Percentiles rank a stretch among this genome's conserved stretches.
phyloP scores from a whole-genome alignment of 2,113 vertebrate species.

The Psilopogon haemacephalus region DNA sequence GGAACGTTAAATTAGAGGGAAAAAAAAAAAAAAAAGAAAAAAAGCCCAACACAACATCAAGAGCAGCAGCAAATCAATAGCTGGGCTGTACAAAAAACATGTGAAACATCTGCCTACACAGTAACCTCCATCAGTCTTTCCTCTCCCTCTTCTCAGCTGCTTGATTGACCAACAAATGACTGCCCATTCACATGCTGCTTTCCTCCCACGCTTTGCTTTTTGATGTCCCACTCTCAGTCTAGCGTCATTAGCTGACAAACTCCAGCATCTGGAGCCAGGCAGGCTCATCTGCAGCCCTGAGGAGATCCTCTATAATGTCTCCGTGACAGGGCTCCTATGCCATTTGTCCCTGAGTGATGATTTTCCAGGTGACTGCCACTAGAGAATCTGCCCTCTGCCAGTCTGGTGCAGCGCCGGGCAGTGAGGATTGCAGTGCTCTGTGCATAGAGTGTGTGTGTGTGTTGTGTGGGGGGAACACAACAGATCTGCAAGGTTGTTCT shows the following conservation, averaged over 20 bases:
- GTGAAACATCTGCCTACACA: neutral
- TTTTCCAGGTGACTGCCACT: neutral
- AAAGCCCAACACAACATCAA: no score
- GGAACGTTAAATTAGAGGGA: neutral
- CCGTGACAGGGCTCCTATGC: neutral
- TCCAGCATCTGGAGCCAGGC: neutral
- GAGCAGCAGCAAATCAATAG: neutral
- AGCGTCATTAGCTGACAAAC: neutral
- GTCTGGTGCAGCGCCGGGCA: no score
- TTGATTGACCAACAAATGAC: neutral
- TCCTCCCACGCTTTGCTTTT: neutral
- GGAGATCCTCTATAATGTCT: neutral
- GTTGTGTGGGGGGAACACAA: no score
- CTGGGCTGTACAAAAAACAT: neutral
- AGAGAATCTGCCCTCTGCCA: neutral
- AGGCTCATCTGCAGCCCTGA: neutral
- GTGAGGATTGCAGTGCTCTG: neutral
- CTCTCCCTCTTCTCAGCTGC: neutral
- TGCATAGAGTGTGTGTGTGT: neutral
- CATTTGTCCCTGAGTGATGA: neutral
- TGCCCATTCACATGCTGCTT: neutral
- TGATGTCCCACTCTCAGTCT: neutral
- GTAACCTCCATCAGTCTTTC: neutral
- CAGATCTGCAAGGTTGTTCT: neutral
- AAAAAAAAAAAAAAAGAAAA: neutral